Conservation (phyloP, 2,888 invertebrate species). For the Lepidocyrtoides sp. region DNA sequence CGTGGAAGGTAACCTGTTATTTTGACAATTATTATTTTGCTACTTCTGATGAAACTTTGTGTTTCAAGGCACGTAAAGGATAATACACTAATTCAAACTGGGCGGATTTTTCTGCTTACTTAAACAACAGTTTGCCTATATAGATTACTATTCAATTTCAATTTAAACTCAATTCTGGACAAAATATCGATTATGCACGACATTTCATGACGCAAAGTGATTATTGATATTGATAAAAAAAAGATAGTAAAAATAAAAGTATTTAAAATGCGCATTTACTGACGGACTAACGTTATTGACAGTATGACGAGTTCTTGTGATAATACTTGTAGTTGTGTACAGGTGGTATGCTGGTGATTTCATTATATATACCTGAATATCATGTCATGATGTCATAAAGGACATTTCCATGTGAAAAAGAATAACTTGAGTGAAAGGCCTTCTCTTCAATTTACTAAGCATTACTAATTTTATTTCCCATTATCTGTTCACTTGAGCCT, state of each 20-base stretch:
- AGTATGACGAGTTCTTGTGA: constrained; percentile 66
- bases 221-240: not conserved
- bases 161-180: too few relatives aligned
- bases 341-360: not conserved
- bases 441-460: too few relatives aligned
- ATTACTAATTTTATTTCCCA: too few relatives aligned
- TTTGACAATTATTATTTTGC: not conserved
- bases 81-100: too few relatives aligned
- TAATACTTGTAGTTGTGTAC: constrained; percentile 26
- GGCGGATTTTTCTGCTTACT: not conserved
- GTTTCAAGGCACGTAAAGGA: too few relatives aligned
- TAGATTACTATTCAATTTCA: not conserved
- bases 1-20: not conserved
- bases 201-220: not conserved
- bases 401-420: too few relatives aligned
- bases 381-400: too few relatives aligned
- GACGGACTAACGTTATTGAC: constrained; percentile 46
- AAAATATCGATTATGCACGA: not conserved
- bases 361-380: constrained; percentile 31
- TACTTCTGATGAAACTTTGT: not conserved
- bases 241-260: not conserved
- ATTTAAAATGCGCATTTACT: constrained; percentile 11
- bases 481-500: not conserved
- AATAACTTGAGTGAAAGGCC: not conserved
- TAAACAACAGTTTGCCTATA: not conserved